Base-by-base conservation (phyloP, 2,797 vertebrate species). In the Fistularia commersonii region DNA sequence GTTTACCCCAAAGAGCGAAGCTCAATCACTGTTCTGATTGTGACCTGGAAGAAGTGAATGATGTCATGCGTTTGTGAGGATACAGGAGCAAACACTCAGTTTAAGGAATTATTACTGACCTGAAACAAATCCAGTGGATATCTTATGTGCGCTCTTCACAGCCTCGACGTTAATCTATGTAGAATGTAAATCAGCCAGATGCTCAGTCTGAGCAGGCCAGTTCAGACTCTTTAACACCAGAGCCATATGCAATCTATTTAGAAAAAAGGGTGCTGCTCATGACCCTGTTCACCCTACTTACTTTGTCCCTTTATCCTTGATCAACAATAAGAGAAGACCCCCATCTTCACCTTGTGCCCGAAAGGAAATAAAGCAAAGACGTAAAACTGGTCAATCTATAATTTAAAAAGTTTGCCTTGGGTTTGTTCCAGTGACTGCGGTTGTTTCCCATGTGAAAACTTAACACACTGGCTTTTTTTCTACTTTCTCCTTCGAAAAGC, bases 181-280 rank as follows among this genome's bases (percentile, higher is more conserved):
- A 73, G 80, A 84, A 87, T 84, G 83, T 85, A 84, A 60, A 64
- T 50, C 61, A 56, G 59, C 31, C 51, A 36, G 68, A 72, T 61
- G 60, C 68, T 61, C 11, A 34, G 37, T 43, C 52, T 45, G 44
- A 57, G 33, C 61, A 10, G 50, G 51, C 35, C 47, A 35, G 41
- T 48, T 51, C 49, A 51, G 8, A 51, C 23, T 47, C 45, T 36
- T 14, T 41, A 6, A 40, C 33, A 3, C 46, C 42, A 3, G 42
- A 65, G 52, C 57, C 55, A 61, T 53, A 61, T 60, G 36, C 56
- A 69, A 54, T 61, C 51, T 48, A 45, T n/a, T 39, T 15, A 53
- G 46, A 1, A 34, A 49, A n/a, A 41, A 23, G 7, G 10, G 14
- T 46, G 38, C 36, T 43, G 34, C 8, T 8, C 32, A 36, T 39